Conservation (phyloP, 2,888 invertebrate genomes). For the Sphecodes monilicornis region DNA sequence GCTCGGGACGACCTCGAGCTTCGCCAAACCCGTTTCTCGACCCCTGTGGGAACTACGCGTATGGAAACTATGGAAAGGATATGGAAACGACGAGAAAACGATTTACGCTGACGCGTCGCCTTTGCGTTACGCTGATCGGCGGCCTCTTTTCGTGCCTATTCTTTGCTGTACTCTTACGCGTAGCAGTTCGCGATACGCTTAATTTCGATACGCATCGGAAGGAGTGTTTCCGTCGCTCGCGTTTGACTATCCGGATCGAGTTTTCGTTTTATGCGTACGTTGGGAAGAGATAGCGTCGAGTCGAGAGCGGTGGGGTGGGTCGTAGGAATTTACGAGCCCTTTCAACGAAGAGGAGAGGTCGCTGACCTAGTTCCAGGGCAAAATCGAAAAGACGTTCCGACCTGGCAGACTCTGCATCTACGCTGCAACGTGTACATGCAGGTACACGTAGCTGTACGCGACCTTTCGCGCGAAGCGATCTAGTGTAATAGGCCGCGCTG, state of each 20-base stretch:
- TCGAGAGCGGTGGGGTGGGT: not conserved
- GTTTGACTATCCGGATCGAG: not conserved
- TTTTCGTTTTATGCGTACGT: not conserved
- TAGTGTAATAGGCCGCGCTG: not conserved
- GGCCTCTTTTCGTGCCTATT: too few species aligned
- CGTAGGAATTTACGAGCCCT: conserved; percentile 3
- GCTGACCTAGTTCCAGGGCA: conserved; percentile 3
- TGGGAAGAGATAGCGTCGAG: not conserved
- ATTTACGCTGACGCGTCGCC: not conserved
- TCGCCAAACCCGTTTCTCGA: not conserved
- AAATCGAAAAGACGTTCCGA: not conserved
- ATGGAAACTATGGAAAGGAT: not conserved
- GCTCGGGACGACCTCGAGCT: not conserved
- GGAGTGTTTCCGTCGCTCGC: too few species aligned
- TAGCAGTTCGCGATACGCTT: too few species aligned
- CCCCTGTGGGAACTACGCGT: not conserved
- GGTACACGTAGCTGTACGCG: not conserved
- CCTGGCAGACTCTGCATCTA: not conserved
- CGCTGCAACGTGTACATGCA: too few species aligned
- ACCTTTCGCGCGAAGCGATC: not conserved
- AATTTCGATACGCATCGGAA: too few species aligned
- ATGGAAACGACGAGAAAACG: not conserved
- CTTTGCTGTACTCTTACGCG: too few species aligned
- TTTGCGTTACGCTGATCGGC: too few species aligned
- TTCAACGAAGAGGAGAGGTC: not conserved